phyloP scores from a whole-genome alignment of 2,113 vertebrate genomes.

The Tragulus kanchil region DNA sequence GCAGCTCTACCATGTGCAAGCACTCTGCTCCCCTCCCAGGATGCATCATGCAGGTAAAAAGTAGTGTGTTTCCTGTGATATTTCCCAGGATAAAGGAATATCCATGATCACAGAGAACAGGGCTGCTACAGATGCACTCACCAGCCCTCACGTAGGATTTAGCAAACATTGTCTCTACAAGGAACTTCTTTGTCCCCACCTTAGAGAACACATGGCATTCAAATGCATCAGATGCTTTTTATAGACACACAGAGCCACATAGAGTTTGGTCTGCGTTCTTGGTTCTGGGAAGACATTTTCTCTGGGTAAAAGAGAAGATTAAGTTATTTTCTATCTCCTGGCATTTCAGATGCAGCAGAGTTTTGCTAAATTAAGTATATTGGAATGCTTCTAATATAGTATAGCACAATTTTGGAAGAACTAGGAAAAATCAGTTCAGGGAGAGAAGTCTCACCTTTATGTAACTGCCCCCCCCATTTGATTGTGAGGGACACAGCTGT shows the following conservation, averaged over 20 bases:
- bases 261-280: background rate
- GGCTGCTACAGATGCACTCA: background rate
- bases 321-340: background rate
- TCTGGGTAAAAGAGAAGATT: background rate
- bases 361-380: slow-evolving; percentile 1
- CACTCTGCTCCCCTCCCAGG: background rate
- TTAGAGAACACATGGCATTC: background rate
- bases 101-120: background rate
- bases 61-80: background rate
- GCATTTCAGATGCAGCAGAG: background rate
- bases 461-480: background rate
- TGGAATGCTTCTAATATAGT: background rate
- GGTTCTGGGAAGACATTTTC: background rate
- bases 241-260: background rate
- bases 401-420: background rate
- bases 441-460: background rate
- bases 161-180: background rate
- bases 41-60: background rate
- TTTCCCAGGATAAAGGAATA: background rate
- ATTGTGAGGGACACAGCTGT: slow-evolving; percentile 73
- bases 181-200: background rate
- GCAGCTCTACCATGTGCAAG: background rate
- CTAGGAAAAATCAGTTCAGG: background rate
- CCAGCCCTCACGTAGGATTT: background rate
- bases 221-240: background rate